A percentile compares a stretch with the other conserved stretches of the same genome.
Evolutionary conservation across 2,797 vertebrate genomes (phyloP).

Genomic region (Danio albolineatus): DNA sequence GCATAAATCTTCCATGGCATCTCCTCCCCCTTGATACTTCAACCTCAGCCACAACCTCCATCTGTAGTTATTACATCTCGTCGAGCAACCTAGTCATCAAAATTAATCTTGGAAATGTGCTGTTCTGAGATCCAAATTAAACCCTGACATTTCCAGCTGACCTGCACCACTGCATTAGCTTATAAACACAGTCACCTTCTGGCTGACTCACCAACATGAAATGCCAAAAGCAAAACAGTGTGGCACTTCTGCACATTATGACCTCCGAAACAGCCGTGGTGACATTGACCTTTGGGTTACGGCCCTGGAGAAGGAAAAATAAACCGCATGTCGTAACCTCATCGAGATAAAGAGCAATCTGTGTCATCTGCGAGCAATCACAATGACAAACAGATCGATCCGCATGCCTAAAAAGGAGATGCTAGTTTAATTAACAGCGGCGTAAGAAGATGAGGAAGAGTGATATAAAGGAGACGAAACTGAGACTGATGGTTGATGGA

Average conservation of each 20-base stretch:
- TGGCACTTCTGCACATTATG: constrained; percentile 27
- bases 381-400: constrained; percentile 49
- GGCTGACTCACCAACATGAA: constrained; percentile 23
- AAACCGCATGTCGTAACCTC: constrained; percentile 41
- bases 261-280: constrained; percentile 45
- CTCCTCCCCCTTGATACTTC: background rate
- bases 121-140: constrained; percentile 55
- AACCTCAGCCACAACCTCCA: constrained; percentile 10
- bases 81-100: constrained; percentile 6
- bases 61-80: constrained; percentile 16
- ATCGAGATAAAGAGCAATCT: constrained; percentile 40
- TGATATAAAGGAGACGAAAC: constrained; percentile 12
- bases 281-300: constrained; percentile 63
- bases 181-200: constrained; percentile 56
- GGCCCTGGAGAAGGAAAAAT: constrained; percentile 37
- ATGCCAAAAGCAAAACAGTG: constrained; percentile 19
- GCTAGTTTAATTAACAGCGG: constrained; percentile 47
- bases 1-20: constrained; percentile 41
- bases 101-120: constrained; percentile 43
- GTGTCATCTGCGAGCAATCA: constrained; percentile 41
- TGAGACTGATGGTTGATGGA: constrained; percentile 3
- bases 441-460: constrained; percentile 28
- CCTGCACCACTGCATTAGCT: constrained; percentile 60
- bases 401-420: constrained; percentile 30
- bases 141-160: constrained; percentile 65